These are phyloP conservation scores for Bubo blakistoni DNA, from an alignment of 2,113 vertebrate species.

Conservation along the genomic window DNA sequence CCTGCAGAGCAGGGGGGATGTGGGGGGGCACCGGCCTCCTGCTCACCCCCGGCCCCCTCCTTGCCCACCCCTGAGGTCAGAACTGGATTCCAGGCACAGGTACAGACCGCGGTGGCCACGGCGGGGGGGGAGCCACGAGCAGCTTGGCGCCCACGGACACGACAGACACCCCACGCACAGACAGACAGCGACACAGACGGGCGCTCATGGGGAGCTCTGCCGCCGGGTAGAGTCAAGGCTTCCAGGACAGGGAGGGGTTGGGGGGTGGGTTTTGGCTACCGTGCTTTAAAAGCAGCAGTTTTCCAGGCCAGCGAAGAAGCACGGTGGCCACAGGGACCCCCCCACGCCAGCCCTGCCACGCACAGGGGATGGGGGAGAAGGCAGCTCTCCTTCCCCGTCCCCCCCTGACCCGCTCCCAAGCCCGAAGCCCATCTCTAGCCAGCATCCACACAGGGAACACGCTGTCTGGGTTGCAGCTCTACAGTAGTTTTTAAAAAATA, in stretches of 20 bases:
- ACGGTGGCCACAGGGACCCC: background rate
- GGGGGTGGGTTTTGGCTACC: background rate
- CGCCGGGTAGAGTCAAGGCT: background rate
- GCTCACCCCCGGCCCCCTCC: background rate
- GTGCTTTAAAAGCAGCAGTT: background rate
- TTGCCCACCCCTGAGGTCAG: conserved; percentile 12
- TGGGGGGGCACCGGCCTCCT: background rate
- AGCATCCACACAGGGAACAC: background rate
- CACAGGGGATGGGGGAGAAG: background rate
- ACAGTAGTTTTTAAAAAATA: conserved; percentile 67
- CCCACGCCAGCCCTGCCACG: background rate
- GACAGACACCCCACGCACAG: background rate
- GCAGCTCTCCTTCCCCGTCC: background rate
- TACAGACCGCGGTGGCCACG: background rate
- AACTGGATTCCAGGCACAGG: background rate
- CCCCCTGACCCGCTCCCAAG: background rate
- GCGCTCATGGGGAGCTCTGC: background rate
- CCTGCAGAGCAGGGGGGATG: background rate
- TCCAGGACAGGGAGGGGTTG: background rate
- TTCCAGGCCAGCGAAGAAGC: background rate
- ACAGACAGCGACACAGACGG: background rate
- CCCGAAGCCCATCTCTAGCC: background rate
- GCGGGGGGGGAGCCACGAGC: background rate
- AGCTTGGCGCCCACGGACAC: background rate
- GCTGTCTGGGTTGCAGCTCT: conserved; percentile 26